A percentile compares a stretch with the other conserved stretches of the same genome.
phyloP scores from a whole-genome alignment of 2,797 vertebrate species.

The Paguma larvata region DNA sequence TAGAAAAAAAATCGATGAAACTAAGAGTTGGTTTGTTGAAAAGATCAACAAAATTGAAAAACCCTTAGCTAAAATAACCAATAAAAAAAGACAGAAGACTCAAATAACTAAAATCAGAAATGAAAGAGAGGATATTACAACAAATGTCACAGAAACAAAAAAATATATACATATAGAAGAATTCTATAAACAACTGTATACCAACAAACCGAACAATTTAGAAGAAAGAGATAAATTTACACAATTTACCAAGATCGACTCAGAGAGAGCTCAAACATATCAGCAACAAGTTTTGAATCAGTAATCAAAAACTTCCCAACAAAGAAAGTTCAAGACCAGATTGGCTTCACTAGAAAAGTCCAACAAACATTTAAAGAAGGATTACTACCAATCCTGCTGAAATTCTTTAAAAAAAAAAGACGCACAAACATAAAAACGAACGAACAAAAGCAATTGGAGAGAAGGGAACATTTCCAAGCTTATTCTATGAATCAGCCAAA shows the following conservation, averaged over 20 bases:
- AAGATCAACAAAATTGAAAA: background rate
- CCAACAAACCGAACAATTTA: background rate
- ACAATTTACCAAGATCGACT: background rate
- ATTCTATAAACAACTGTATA: background rate
- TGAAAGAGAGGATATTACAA: background rate
- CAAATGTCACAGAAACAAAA: background rate
- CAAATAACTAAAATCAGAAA: background rate
- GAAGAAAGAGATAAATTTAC: background rate
- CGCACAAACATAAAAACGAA: background rate
- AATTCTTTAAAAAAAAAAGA: background rate
- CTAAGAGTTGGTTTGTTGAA: background rate
- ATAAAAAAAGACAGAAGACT: background rate
- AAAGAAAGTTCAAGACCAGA: background rate
- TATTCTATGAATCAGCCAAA: background rate
- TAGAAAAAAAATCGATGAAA: background rate
- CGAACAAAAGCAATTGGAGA: background rate
- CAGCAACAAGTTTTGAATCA: background rate
- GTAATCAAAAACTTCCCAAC: background rate
- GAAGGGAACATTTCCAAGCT: background rate
- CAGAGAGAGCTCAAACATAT: background rate
- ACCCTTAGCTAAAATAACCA: background rate
- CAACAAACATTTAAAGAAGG: background rate
- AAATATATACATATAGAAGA: background rate
- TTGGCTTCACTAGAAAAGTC: background rate
- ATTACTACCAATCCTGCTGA: background rate